Evolutionary conservation across 1,140 invertebrate species (phyloP).

Genomic region (Nautilus pompilius): DNA sequence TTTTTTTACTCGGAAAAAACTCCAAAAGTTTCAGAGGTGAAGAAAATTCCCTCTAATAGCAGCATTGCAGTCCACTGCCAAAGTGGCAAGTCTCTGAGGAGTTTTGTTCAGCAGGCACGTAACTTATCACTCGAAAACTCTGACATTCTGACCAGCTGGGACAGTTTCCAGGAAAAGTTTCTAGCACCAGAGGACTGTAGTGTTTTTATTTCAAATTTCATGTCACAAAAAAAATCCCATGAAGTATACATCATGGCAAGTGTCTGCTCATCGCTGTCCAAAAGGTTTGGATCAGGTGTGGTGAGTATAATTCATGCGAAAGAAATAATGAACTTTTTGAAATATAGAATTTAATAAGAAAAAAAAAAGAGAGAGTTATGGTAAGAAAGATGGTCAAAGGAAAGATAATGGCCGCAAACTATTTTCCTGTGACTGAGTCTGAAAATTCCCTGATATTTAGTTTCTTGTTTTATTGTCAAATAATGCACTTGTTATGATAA

Average conservation of each 20-base stretch:
- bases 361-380: too few relatives aligned
- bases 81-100: neutral
- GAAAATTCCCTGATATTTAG: neutral
- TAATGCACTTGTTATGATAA: too few relatives aligned
- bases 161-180: neutral
- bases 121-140: constrained; percentile 3
- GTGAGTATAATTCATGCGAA: constrained; percentile 47
- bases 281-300: constrained; percentile 52
- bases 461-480: neutral
- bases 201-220: constrained; percentile 58
- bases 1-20: too few relatives aligned
- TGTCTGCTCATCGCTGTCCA: constrained; percentile 57
- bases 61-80: neutral
- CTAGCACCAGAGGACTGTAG: neutral
- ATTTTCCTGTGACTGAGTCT: neutral
- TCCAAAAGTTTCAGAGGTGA: too few relatives aligned
- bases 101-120: constrained; percentile 5
- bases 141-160: neutral
- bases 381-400: neutral
- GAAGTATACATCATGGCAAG: constrained; percentile 68
- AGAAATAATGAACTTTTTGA: neutral
- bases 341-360: neutral
- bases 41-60: too few relatives aligned
- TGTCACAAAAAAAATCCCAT: constrained; percentile 78
- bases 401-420: too few relatives aligned